These are phyloP conservation scores for Chionodraco myersi DNA, from an alignment of 2,113 vertebrate genomes.

Conservation along the genomic window DNA sequence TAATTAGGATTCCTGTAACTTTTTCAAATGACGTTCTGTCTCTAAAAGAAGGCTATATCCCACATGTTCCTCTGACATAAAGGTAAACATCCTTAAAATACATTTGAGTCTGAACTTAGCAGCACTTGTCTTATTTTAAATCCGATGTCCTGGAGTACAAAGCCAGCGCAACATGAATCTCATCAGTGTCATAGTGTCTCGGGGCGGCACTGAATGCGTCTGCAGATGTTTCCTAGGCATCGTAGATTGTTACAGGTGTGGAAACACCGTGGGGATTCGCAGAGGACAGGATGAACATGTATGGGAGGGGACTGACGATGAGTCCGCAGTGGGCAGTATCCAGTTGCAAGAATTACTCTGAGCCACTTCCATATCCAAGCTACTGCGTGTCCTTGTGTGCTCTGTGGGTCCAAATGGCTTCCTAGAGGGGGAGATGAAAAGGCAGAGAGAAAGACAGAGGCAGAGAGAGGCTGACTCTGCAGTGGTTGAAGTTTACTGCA, in stretches of 20 bases:
- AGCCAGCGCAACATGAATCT: background rate
- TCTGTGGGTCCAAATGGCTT: constrained; percentile 70
- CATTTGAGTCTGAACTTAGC: background rate
- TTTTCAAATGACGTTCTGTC: constrained; percentile 15
- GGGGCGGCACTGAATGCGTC: constrained; percentile 7
- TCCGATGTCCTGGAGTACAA: background rate
- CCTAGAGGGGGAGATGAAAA: constrained; percentile 70
- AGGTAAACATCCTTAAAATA: constrained; percentile 25
- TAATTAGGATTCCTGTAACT: too few relatives aligned
- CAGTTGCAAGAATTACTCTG: constrained; percentile 57
- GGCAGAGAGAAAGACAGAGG: constrained; percentile 40
- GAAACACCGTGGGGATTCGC: constrained; percentile 12
- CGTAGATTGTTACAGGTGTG: constrained; percentile 25
- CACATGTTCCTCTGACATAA: background rate
- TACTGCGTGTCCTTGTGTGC: constrained; percentile 49
- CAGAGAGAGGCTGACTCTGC: constrained; percentile 43
- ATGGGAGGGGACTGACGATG: constrained; percentile 31
- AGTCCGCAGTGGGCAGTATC: constrained; percentile 50
- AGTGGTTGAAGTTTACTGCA: constrained; percentile 34
- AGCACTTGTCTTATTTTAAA: constrained; percentile 19
- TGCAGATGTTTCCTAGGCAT: constrained; percentile 30
- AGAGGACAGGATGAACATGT: constrained; percentile 45
- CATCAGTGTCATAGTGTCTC: background rate
- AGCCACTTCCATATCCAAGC: constrained; percentile 48
- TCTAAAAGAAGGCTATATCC: constrained; percentile 3